Evolutionary conservation across 2,888 invertebrate genomes (phyloP).

Genomic region (Melieria omissa): DNA sequence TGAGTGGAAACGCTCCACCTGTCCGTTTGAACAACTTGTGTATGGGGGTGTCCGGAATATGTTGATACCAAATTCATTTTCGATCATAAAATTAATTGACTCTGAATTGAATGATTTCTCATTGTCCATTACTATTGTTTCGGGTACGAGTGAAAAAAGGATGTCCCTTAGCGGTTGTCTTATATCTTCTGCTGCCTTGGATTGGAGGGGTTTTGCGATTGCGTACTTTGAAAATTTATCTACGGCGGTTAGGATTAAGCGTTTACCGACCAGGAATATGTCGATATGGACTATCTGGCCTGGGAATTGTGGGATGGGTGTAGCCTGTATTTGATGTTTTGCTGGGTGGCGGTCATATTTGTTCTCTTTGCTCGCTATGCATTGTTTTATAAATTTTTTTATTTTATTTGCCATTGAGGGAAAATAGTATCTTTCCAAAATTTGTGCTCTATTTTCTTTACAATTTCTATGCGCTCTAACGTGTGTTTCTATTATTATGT

Average conservation of each 20-base stretch:
- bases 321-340: too few relatives aligned
- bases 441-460: too few relatives aligned
- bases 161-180: slow-evolving; percentile 18
- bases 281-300: too few relatives aligned
- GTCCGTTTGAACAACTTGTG: slow-evolving; percentile 10
- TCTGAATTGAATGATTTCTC: slow-evolving; percentile 23
- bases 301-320: too few relatives aligned
- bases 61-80: not conserved
- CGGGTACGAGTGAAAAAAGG: slow-evolving; percentile 12
- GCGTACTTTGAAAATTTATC: slow-evolving; percentile 2
- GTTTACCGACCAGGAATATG: not conserved
- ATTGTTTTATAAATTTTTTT: too few relatives aligned
- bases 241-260: not conserved
- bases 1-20: slow-evolving; percentile 11
- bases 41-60: not conserved
- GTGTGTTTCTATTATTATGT: too few relatives aligned
- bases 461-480: too few relatives aligned
- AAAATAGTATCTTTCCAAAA: too few relatives aligned
- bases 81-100: slow-evolving; percentile 7
- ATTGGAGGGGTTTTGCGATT: not conserved
- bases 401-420: too few relatives aligned
- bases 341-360: too few relatives aligned
- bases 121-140: slow-evolving; percentile 26
- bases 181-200: not conserved
- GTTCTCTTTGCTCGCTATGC: too few relatives aligned